These are phyloP conservation scores for Arothron firmamentum DNA, from an alignment of 2,113 vertebrate genomes.

Conservation along the genomic window DNA sequence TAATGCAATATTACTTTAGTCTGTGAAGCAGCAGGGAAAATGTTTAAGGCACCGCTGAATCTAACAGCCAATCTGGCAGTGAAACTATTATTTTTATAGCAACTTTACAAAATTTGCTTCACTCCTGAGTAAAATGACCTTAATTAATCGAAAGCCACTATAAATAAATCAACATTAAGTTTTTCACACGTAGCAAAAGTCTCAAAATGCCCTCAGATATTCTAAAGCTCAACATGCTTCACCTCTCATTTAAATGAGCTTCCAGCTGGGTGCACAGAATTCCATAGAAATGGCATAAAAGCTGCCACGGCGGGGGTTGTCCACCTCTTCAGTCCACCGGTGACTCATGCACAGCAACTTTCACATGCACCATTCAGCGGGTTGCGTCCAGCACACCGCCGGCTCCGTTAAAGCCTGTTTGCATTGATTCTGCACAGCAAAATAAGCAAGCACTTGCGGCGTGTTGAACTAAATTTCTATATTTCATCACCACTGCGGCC, in stretches of 20 bases:
- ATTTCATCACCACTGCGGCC: conserved; percentile 11
- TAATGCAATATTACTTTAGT: no score
- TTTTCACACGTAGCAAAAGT: no score
- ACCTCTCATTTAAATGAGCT: conserved; percentile 14
- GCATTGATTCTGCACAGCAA: conserved; percentile 13
- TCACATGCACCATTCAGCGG: not conserved
- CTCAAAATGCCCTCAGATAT: not conserved
- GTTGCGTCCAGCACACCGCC: conserved; percentile 5
- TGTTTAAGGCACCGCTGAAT: no score
- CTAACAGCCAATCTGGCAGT: no score
- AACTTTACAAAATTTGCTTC: no score
- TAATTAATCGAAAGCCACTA: no score
- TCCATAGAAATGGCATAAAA: conserved; percentile 12
- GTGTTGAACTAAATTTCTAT: not conserved
- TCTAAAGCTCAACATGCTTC: not conserved
- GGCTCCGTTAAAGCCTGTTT: conserved; percentile 23
- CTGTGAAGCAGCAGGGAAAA: no score
- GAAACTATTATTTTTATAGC: no score
- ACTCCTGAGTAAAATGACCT: no score
- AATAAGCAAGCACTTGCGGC: conserved; percentile 3
- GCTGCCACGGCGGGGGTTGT: conserved; percentile 17
- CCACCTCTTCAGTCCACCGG: conserved; percentile 37
- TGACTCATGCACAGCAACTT: conserved; percentile 43
- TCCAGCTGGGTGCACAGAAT: conserved; percentile 2
- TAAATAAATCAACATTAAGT: no score